These are phyloP conservation scores for Apodemia duryi DNA, from an alignment of 2,888 invertebrate genomes.

Conservation along the genomic window DNA sequence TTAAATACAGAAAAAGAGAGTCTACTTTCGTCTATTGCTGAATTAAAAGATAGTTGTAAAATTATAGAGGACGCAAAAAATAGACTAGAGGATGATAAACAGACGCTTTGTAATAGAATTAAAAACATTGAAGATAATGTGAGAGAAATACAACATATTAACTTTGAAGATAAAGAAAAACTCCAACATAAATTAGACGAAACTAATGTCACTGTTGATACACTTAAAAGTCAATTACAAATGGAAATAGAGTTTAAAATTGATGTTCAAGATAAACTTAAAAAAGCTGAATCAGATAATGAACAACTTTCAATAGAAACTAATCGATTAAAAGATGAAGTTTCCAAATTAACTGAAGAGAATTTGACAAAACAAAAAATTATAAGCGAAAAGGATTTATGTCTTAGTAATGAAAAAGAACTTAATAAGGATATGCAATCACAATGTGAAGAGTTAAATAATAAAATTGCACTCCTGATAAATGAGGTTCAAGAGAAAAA, in stretches of 20 bases:
- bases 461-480: conserved; percentile 23
- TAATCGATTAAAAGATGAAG: conserved; percentile 21
- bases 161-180: conserved; percentile 42
- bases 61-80: conserved; percentile 41
- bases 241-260: conserved; percentile 53
- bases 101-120: conserved; percentile 39
- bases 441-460: conserved; percentile 8
- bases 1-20: conserved; percentile 43
- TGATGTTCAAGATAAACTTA: conserved; percentile 42
- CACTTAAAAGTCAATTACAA: conserved; percentile 50
- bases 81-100: conserved; percentile 42
- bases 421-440: conserved; percentile 14
- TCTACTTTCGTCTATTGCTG: conserved; percentile 37
- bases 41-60: conserved; percentile 40
- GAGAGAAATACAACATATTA: conserved; percentile 39
- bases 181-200: conserved; percentile 47
- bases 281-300: conserved; percentile 22
- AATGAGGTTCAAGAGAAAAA: conserved; percentile 33
- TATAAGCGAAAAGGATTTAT: conserved; percentile 4
- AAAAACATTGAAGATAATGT: conserved; percentile 43
- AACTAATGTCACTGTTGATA: conserved; percentile 44
- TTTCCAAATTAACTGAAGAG: conserved; percentile 16
- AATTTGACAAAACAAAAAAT: neutral
- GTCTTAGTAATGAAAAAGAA: conserved; percentile 34
- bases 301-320: conserved; percentile 22